Evolutionary conservation across 2,113 vertebrate genomes (phyloP).

Genomic region (Ictalurus furcatus): DNA sequence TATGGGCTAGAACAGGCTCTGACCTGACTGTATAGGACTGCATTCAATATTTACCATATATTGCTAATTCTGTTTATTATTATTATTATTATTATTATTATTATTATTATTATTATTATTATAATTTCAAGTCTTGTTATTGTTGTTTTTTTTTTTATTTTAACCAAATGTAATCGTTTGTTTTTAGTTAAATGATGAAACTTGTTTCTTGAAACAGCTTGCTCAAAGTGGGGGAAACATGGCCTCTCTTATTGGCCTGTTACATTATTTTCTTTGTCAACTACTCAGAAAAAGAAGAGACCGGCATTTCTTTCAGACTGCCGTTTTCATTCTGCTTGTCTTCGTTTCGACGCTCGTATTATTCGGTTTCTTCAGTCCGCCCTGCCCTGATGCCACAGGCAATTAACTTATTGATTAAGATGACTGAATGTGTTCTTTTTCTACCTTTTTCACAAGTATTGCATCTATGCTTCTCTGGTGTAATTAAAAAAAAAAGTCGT

Average conservation of each 20-base stretch:
- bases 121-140: constrained; percentile 54
- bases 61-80: constrained; percentile 70
- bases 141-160: constrained; percentile 22
- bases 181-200: constrained; percentile 78
- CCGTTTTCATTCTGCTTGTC: constrained; percentile 57
- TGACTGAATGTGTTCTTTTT: constrained; percentile 72
- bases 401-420: constrained; percentile 88
- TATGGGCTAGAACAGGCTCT: constrained; percentile 70
- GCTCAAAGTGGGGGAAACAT: constrained; percentile 57
- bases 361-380: constrained; percentile 73
- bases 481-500: constrained; percentile 74
- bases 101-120: constrained; percentile 67
- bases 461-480: constrained; percentile 75
- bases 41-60: constrained; percentile 72
- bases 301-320: constrained; percentile 62
- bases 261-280: constrained; percentile 59
- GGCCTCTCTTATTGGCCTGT: constrained; percentile 66
- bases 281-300: constrained; percentile 58
- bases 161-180: constrained; percentile 76
- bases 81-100: constrained; percentile 65
- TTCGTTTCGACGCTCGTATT: constrained; percentile 59
- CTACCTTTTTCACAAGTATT: constrained; percentile 81
- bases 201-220: constrained; percentile 62
- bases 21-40: constrained; percentile 74
- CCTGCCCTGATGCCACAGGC: constrained; percentile 68